Evolutionary conservation across 1,140 invertebrate genomes (phyloP).

Genomic region (Leptoteleia sp.): DNA sequence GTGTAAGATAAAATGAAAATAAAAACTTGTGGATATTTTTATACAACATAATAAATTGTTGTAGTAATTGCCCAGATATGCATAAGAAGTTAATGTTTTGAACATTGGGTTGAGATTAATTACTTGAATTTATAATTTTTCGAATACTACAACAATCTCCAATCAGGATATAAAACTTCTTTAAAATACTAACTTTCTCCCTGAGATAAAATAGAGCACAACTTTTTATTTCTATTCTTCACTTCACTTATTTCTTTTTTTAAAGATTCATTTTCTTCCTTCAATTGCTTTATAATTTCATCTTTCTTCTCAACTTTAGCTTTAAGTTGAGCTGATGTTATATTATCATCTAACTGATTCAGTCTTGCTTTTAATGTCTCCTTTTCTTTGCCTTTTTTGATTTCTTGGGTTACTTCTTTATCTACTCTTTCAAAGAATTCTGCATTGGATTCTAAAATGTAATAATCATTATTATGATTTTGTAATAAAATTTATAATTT

Average conservation of each 20-base stretch:
- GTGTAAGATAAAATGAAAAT: conserved; percentile 2
- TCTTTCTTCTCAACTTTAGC: conserved; percentile 86
- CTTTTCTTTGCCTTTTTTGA: conserved; percentile 85
- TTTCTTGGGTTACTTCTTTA: conserved; percentile 84
- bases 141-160: too few relatives aligned
- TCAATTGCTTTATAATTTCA: conserved; percentile 84
- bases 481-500: too few relatives aligned
- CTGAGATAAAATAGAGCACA: conserved; percentile 88
- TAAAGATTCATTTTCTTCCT: conserved; percentile 83
- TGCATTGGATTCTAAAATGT: conserved; percentile 72
- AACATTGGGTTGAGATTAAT: too few relatives aligned
- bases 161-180: background rate
- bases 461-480: conserved; percentile 23
- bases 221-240: conserved; percentile 88
- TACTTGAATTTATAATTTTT: too few relatives aligned
- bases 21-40: too few relatives aligned
- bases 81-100: too few relatives aligned
- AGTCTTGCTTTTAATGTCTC: conserved; percentile 81
- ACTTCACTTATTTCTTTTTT: conserved; percentile 87
- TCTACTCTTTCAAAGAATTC: conserved; percentile 87
- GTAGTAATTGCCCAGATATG: too few relatives aligned
- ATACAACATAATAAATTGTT: too few relatives aligned
- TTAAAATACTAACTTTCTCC: conserved; percentile 86
- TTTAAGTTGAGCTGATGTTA: conserved; percentile 83
- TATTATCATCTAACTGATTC: conserved; percentile 80